phyloP scores from a whole-genome alignment of 2,797 vertebrate species.

The Acrossocheilus fasciatus region DNA sequence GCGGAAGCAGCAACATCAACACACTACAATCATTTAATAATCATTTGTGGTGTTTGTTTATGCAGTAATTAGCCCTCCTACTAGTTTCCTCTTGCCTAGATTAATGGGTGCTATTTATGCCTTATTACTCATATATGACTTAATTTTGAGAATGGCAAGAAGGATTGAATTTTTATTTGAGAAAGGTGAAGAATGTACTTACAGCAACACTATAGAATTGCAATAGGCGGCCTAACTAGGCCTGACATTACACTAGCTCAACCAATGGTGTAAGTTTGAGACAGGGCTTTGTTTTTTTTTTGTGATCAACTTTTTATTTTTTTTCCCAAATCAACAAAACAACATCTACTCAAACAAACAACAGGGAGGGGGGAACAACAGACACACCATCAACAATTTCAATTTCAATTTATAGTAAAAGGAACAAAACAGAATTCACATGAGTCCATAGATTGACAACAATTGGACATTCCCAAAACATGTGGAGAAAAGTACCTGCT shows the following conservation, averaged over 20 bases:
- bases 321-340: too few species aligned
- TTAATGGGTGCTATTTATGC: not conserved
- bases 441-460: too few species aligned
- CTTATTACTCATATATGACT: not conserved
- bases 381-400: too few species aligned
- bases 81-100: constrained; percentile 13
- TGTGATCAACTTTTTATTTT: too few species aligned
- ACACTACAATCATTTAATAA: constrained; percentile 43
- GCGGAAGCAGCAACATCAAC: not conserved
- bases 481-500: too few species aligned
- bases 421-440: too few species aligned
- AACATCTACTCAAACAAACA: too few species aligned
- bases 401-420: too few species aligned
- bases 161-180: not conserved
- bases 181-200: not conserved
- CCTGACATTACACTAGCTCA: not conserved
- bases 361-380: too few species aligned
- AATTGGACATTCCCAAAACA: too few species aligned
- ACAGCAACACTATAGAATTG: not conserved
- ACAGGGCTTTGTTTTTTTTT: not conserved
- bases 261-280: not conserved
- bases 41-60: constrained; percentile 36
- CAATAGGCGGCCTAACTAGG: not conserved
- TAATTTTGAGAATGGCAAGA: not conserved
- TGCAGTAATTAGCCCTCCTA: constrained; percentile 29